Evolutionary conservation across 1,140 invertebrate species (phyloP), one percentile per base, ranked within the genome.

Genomic region (Neodiprion fabricii): DNA sequence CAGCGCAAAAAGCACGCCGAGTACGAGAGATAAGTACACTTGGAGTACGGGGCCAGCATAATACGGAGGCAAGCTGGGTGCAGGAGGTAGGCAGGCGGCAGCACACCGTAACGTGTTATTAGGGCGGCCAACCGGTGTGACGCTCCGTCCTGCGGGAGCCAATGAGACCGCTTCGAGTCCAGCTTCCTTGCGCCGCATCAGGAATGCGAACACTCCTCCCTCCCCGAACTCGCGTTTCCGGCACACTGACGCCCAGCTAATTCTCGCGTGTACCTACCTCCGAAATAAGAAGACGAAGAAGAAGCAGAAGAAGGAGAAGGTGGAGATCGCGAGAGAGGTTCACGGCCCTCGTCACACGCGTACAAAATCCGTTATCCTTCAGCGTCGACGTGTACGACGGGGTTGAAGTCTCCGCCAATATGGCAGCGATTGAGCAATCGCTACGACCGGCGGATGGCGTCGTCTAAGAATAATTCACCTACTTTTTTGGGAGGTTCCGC

Each of bases 81-180:
- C 53, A 14, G 11, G 11, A 17, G n/a, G 53, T 12, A 61, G 80
- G 83, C 81, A 80, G 82, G 83, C 75, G 76, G 76, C 73, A 74
- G 76, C 72, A 72, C 70, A 80, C 79, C 81, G 81, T 80, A 87
- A 82, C 82, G 80, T 87, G 83, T 87, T 81, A 87, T 86, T 87
- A 87, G 85, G 83, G 78, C 80, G 81, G 84, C 85, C 85, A 87
- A 85, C 84, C 84, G 79, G 84, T 85, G 84, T 86, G 84, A 86
- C 84, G 85, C 82, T 83, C 77, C 77, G 79, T 79, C 9, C 76
- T 77, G 79, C 79, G 74, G 79, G 81, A 84, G 81, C 84, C 84
- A 85, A 85, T 85, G 83, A 77, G 82, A 85, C 80, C 76, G 79
- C 78, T 7, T 4, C 11, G 53, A 61, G 53, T 17, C 11, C 53